Evolutionary conservation across 2,888 invertebrate species (phyloP).

Genomic region (Eumacrocentrus americanus): DNA sequence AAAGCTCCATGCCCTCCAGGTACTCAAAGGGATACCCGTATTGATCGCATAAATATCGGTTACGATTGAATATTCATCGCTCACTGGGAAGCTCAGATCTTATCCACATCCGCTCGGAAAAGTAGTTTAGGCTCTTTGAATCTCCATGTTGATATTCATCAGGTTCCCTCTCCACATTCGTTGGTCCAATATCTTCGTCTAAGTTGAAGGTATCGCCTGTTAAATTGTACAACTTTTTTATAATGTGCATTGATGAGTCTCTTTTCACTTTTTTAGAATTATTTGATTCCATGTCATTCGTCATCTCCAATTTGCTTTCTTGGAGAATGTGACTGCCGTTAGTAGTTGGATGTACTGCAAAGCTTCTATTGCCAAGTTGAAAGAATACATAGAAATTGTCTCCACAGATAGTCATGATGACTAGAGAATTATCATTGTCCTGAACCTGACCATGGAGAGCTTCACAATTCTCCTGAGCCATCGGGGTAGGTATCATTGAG

Average conservation of each 20-base stretch:
- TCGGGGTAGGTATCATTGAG: background rate
- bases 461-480: constrained; percentile 34
- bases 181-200: constrained; percentile 45
- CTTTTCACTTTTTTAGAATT: background rate
- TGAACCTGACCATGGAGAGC: constrained; percentile 40
- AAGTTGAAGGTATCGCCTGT: constrained; percentile 63
- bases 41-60: background rate
- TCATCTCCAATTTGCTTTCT: constrained; percentile 30
- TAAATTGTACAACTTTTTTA: constrained; percentile 58
- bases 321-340: constrained; percentile 48
- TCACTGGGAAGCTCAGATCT: constrained; percentile 34
- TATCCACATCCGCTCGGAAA: constrained; percentile 61
- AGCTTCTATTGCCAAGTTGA: constrained; percentile 62
- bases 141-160: constrained; percentile 44
- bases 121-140: constrained; percentile 62
- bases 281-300: background rate
- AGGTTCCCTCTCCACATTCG: constrained; percentile 24
- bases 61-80: constrained; percentile 3
- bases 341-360: constrained; percentile 62
- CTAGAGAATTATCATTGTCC: constrained; percentile 59
- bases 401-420: constrained; percentile 65
- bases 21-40: too few species aligned
- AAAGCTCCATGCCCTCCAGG: too few species aligned
- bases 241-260: background rate
- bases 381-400: constrained; percentile 66